Evolutionary conservation across 1,140 invertebrate genomes (phyloP), one percentile per base, ranked within the genome.

Genomic region (Scaptomyza graminum): DNA sequence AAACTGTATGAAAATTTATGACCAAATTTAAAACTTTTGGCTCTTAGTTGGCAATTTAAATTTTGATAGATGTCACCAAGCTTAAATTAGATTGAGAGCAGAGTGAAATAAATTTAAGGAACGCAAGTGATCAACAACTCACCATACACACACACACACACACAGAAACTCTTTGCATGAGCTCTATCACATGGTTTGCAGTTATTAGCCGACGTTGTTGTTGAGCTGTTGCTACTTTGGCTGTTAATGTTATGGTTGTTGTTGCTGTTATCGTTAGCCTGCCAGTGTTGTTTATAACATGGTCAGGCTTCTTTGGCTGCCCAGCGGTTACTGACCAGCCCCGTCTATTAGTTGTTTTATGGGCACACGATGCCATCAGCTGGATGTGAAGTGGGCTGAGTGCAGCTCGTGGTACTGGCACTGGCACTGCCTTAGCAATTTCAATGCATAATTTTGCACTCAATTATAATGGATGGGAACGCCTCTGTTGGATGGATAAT

Each of bases 401-500:
- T 72, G 63, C 46, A 41, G 25, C 12, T 47, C 50, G n/a, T 22
- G 43, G 52, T 18, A 37, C 12, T 6, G n/a, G 5, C 28, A 31
- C 28, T 31, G 28, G 5, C 28, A 34, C 31, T 9, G 31, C 50
- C 50, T 41, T 16, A 61, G 71, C 41, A 65, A 76, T 70, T 87
- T 79, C 82, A 87, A 87, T 87, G 82, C 82, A 87, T 87, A 87
- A 87, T 87, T 87, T 88, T 87, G 83, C 82, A 87, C 82, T 88
- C 83, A 82, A 88, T 87, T 87, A 88, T 87, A 82, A 87, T 88
- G 82, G 74, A 51, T 52, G 55, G 59, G 49, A 55, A 55, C 63
- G 69, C 52, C 54, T 46, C 16, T 15, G 69, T 47, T 65, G 78
- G 47, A n/a, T 49, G 63, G 47, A 44, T 70, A 80, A 77, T 85